Conservation (phyloP, 2,797 vertebrate genomes). For the Pantherophis alleghaniensis region DNA sequence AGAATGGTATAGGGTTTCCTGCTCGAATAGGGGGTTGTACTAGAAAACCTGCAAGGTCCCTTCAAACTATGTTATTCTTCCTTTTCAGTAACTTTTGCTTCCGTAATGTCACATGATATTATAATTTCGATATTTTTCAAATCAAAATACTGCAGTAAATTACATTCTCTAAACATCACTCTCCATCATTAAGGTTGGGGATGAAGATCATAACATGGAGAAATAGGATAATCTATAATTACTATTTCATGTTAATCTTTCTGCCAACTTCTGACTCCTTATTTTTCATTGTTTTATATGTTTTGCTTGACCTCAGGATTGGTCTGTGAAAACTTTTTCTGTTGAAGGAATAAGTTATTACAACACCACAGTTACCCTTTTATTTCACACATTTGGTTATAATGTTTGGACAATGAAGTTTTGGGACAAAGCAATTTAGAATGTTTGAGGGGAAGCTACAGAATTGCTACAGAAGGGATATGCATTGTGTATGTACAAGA, state of each 20-base stretch:
- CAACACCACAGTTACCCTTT: neutral
- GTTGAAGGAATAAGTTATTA: neutral
- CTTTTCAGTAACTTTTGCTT: neutral
- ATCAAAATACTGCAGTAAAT: neutral
- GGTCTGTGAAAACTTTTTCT: neutral
- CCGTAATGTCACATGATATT: neutral
- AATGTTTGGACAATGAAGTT: neutral
- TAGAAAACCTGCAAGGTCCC: too few species aligned
- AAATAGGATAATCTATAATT: neutral
- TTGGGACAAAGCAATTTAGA: neutral
- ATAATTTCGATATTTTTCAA: neutral
- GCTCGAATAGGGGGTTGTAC: too few species aligned
- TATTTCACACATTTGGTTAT: neutral
- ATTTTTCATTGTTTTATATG: neutral
- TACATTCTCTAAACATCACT: neutral
- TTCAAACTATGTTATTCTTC: too few species aligned
- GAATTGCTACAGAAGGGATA: neutral
- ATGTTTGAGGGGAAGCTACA: neutral
- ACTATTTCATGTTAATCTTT: neutral
- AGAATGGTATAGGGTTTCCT: too few species aligned
- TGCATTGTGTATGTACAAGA: too few species aligned
- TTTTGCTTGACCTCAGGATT: neutral
- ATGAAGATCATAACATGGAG: neutral
- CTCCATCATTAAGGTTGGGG: neutral
- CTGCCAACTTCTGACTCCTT: neutral